Evolutionary conservation across 2,888 invertebrate genomes (phyloP).

Genomic region (Trachelus iudaicus): DNA sequence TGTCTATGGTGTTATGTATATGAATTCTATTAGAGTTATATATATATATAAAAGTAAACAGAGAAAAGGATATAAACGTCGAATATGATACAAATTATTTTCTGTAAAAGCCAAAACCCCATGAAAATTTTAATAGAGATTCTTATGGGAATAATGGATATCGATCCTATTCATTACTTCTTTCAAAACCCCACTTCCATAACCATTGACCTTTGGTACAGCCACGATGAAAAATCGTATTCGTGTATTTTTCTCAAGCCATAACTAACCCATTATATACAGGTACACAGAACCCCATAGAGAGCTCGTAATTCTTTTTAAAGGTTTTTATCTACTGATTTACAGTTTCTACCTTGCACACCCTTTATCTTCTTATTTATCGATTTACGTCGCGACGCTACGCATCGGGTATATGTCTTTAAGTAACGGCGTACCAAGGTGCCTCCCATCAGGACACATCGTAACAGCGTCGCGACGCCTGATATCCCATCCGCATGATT

Average conservation of each 20-base stretch:
- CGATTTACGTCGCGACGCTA: constrained; percentile 32
- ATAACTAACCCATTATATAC: not conserved
- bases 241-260: not conserved
- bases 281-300: not conserved
- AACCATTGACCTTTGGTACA: not conserved
- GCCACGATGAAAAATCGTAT: not conserved
- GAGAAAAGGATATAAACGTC: not conserved
- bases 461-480: not conserved
- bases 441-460: not conserved
- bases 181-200: not conserved
- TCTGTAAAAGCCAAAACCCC: not conserved
- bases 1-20: not conserved
- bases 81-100: not conserved
- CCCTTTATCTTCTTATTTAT: constrained; percentile 46
- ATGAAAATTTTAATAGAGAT: not conserved
- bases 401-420: not conserved
- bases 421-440: not conserved
- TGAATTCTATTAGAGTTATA: not conserved
- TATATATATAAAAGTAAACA: not conserved
- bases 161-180: not conserved
- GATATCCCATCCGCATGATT: not conserved
- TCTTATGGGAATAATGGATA: not conserved
- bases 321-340: constrained; percentile 46
- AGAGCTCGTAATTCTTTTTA: constrained; percentile 24
- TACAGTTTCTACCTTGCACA: constrained; percentile 29